These are phyloP conservation scores for Neoniphon sammara DNA, from an alignment of 2,797 vertebrate genomes.

Conservation along the genomic window DNA sequence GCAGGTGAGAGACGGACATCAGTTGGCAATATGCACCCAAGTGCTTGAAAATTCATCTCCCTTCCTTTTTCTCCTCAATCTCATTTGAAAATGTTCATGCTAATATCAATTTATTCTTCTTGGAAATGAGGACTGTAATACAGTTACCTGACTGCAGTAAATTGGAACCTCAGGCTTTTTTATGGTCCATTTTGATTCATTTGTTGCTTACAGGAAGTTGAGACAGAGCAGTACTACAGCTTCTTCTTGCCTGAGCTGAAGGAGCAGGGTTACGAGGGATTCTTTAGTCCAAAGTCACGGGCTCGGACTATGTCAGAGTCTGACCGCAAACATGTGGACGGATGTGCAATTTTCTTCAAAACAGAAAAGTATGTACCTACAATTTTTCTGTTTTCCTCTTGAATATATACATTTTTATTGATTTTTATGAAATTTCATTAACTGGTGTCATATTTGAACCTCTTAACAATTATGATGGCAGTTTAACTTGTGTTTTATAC, in stretches of 20 bases:
- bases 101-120: neutral
- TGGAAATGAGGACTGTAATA: too few species aligned
- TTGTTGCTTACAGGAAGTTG: slow-evolving; percentile 88
- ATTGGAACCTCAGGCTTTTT: neutral
- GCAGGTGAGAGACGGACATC: slow-evolving; percentile 85
- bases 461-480: too few species aligned
- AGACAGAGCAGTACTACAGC: slow-evolving; percentile 97
- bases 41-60: neutral
- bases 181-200: neutral
- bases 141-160: neutral
- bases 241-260: slow-evolving; percentile 97
- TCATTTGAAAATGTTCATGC: neutral
- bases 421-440: neutral
- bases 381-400: neutral
- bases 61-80: neutral
- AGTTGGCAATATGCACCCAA: neutral
- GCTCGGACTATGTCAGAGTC: slow-evolving; percentile 98
- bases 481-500: too few species aligned
- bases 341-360: slow-evolving; percentile 97
- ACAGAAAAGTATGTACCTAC: slow-evolving; percentile 90
- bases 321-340: slow-evolving; percentile 97
- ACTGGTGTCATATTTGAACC: neutral
- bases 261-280: slow-evolving; percentile 96
- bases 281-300: slow-evolving; percentile 98
- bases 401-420: neutral